Evolutionary conservation across 2,888 invertebrate genomes (phyloP).

Genomic region (Merodon equestris): DNA sequence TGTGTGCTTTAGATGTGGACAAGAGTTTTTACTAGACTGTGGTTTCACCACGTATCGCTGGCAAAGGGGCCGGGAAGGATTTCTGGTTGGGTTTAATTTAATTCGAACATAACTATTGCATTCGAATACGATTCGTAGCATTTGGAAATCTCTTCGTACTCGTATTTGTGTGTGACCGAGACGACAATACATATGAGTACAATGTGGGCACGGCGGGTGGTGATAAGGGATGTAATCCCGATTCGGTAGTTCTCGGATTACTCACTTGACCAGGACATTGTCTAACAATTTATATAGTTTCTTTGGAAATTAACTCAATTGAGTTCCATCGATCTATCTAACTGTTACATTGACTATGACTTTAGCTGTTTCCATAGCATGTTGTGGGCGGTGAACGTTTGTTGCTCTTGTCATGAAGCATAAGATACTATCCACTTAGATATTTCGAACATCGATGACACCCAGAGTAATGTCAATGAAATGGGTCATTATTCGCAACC

Average conservation of each 20-base stretch:
- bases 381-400: not conserved
- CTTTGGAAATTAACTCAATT: conserved; percentile 67
- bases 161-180: conserved; percentile 15
- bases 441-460: conserved; percentile 62
- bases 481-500: conserved; percentile 63
- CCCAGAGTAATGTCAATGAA: conserved; percentile 63
- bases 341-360: too few relatives aligned
- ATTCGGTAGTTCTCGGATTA: conserved; percentile 61
- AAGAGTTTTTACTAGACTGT: conserved; percentile 47
- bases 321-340: conserved; percentile 37
- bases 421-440: conserved; percentile 57
- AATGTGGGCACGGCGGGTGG: conserved; percentile 3
- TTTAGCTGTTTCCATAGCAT: too few relatives aligned
- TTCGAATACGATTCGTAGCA: conserved; percentile 44
- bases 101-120: conserved; percentile 67
- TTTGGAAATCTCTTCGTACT: conserved; percentile 3
- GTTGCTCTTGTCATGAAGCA: conserved; percentile 53
- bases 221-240: conserved; percentile 42
- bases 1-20: conserved; percentile 21
- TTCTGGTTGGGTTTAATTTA: conserved; percentile 52
- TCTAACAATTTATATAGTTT: conserved; percentile 64
- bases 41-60: conserved; percentile 2
- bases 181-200: not conserved
- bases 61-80: not conserved
- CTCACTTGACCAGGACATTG: conserved; percentile 61